Evolutionary conservation across 30 jellyfish, hydroid and myxozoan genomes (phyloP).

Genomic region (Hydractinia echinata): DNA sequence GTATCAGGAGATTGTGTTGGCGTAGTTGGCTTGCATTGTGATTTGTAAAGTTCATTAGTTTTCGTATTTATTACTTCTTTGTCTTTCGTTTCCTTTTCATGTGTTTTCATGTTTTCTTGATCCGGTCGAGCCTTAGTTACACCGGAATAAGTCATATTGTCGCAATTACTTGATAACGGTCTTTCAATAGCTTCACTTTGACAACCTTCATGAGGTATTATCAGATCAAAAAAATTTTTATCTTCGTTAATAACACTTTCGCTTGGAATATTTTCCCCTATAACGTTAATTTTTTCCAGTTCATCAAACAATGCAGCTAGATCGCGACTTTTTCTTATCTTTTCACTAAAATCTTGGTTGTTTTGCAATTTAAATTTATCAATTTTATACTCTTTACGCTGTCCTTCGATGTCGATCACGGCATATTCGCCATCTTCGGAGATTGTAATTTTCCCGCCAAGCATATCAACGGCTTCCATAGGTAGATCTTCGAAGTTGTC

Average conservation of each 20-base stretch:
- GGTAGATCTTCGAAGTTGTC: background rate
- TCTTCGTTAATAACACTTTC: background rate
- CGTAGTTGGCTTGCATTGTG: no score
- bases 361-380: slow-evolving; percentile 12
- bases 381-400: slow-evolving; percentile 21
- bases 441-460: slow-evolving; percentile 28
- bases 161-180: background rate
- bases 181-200: background rate
- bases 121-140: background rate
- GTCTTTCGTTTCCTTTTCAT: background rate
- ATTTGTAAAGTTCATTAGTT: no score
- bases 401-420: slow-evolving; percentile 27
- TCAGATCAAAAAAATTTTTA: no score
- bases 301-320: slow-evolving; percentile 6
- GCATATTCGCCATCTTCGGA: slow-evolving; percentile 44
- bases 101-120: background rate
- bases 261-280: background rate
- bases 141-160: background rate
- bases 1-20: no score
- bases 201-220: background rate
- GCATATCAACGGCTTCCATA: background rate
- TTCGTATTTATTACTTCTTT: no score
- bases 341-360: slow-evolving; percentile 20
- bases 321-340: slow-evolving; percentile 22
- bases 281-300: slow-evolving; percentile 2